Evolutionary conservation across 2,888 invertebrate species (phyloP), one percentile per base, ranked within the genome.

Genomic region (Drosophila aldrichi): DNA sequence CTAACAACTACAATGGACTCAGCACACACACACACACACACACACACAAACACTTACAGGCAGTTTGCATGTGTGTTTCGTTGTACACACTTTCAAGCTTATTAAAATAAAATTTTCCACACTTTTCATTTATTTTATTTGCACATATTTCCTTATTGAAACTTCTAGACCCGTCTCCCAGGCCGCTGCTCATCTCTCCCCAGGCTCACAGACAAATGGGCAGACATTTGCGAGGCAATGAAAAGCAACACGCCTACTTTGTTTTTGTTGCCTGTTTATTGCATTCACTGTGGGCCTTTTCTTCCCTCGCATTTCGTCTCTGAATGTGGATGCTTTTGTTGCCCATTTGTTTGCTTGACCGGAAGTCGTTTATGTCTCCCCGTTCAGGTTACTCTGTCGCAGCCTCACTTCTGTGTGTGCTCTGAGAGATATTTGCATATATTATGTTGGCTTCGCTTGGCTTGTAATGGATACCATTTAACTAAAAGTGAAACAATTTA

Each of bases 81-180:
- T 63, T 58, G 63, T 51, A 43, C 22, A 63, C 72, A 67, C 66
- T 65, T 69, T 70, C 55, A 41, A 71, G 82, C 85, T 83, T 87
- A 84, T 87, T 87, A 70, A 81, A 84, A 67, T 70, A 56, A 66
- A 66, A 88, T 79, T 74, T 76, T 52, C n/a, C 61, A 63, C 72
- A 82, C 69, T 69, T 81, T 79, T 70, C 68, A 76, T 79, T 75
- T 79, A 81, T 76, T 83, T 87, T 81, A 83, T 87, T 65, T 79
- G 51, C 56, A 59, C 67, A 74, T 73, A 78, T 85, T 88, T 87
- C 74, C 85, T 72, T 82, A 79, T 82, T 87, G 82, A 73, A 82
- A 85, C 78, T 86, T 77, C 73, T 52, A 61, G 58, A 48, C 18
- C 20, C 29, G 57, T 67, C 59, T 56, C 54, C 3, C 32, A 32